Conservation (phyloP, 2,797 vertebrate species). For the Bryconaethiops microstoma region DNA sequence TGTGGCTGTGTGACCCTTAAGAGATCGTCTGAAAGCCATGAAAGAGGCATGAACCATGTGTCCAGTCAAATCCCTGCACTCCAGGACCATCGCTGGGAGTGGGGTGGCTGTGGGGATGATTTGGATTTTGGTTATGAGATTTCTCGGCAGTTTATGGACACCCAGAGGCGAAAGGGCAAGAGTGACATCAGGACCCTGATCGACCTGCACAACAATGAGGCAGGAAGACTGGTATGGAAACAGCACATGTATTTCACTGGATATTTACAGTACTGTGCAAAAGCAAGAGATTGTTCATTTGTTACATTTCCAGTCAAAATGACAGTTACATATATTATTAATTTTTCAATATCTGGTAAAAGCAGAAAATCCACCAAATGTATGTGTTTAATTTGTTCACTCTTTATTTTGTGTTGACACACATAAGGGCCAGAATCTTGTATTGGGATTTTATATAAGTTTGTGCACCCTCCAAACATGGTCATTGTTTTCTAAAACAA, state of each 20-base stretch:
- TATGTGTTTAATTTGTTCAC: too few species aligned
- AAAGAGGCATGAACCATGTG: conserved; percentile 56
- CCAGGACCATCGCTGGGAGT: conserved; percentile 90
- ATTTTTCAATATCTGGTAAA: too few species aligned
- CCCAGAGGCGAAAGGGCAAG: conserved; percentile 88
- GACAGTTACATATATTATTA: too few species aligned
- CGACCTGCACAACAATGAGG: conserved; percentile 97
- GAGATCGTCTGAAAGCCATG: conserved; percentile 75
- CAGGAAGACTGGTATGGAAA: conserved; percentile 88
- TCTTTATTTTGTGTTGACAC: too few species aligned
- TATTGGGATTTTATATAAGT: too few species aligned
- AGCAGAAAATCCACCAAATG: too few species aligned
- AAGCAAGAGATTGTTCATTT: too few species aligned
- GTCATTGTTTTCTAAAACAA: too few species aligned
- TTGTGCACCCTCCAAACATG: too few species aligned
- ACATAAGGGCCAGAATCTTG: too few species aligned
- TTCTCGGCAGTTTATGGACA: conserved; percentile 96
- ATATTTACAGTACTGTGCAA: not conserved
- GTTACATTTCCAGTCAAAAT: too few species aligned
- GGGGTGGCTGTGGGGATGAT: conserved; percentile 96
- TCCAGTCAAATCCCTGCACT: conserved; percentile 57
- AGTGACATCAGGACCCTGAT: conserved; percentile 94
- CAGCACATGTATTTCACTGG: not conserved
- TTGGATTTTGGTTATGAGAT: conserved; percentile 97
- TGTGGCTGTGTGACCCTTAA: conserved; percentile 91